Conservation (phyloP, 2,797 vertebrate genomes). For the Anableps anableps region DNA sequence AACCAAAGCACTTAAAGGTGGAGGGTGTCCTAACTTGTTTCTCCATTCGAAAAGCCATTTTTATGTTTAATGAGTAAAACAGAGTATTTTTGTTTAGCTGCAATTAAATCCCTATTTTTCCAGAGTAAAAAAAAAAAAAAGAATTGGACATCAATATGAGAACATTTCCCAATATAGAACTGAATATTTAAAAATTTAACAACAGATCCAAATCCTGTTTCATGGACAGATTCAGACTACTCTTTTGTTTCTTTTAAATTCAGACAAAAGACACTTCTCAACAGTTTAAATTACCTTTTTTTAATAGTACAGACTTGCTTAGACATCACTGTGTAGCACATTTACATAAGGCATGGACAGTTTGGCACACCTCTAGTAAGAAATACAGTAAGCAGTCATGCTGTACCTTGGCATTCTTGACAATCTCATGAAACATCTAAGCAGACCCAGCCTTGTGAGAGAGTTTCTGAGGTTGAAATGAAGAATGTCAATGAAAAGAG, state of each 20-base stretch:
- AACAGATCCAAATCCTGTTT: neutral
- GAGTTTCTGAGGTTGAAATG: neutral
- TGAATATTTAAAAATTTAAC: neutral
- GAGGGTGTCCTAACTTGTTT: neutral
- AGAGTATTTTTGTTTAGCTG: neutral
- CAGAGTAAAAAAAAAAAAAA: neutral
- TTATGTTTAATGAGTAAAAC: neutral
- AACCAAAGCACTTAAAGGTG: neutral
- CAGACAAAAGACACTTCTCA: neutral
- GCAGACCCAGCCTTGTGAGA: neutral
- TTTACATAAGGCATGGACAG: conserved; percentile 2
- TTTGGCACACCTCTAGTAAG: conserved; percentile 1
- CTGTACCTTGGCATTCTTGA: neutral
- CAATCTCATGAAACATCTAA: neutral
- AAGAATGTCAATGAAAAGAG: neutral
- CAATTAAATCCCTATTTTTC: neutral
- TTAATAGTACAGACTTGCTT: conserved; percentile 7
- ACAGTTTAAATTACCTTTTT: neutral
- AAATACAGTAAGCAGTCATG: neutral
- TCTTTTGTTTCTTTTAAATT: neutral
- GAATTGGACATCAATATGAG: neutral
- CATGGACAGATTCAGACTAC: neutral
- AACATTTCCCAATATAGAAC: neutral
- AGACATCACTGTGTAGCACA: neutral
- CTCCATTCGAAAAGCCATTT: neutral